Conservation (phyloP, 2,797 vertebrate species). For the Danio aesculapii region DNA sequence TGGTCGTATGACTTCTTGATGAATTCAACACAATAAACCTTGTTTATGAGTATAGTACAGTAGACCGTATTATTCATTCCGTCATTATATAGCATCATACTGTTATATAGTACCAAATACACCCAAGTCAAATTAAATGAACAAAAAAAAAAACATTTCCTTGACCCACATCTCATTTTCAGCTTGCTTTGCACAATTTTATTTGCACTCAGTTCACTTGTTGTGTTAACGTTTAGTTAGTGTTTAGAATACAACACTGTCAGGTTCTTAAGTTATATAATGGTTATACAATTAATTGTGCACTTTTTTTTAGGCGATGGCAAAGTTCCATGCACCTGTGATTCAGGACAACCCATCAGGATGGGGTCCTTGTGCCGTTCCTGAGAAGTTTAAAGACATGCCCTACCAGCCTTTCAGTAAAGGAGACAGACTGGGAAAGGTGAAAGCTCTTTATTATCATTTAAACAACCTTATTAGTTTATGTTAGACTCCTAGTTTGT, state of each 20-base stretch:
- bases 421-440: constrained; percentile 97
- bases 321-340: constrained; percentile 94
- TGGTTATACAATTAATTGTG: neutral
- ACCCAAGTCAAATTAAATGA: neutral
- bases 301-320: constrained; percentile 80
- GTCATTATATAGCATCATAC: neutral
- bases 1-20: too few species aligned
- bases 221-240: too few species aligned
- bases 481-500: too few species aligned
- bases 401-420: constrained; percentile 99
- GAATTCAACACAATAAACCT: too few species aligned
- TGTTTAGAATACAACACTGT: too few species aligned
- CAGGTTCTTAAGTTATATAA: neutral
- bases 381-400: constrained; percentile 98
- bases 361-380: constrained; percentile 97
- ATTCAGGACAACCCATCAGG: constrained; percentile 98
- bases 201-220: too few species aligned
- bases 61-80: neutral
- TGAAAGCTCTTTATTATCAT: constrained; percentile 61
- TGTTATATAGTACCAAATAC: neutral
- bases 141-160: too few species aligned
- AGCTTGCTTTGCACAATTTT: too few species aligned
- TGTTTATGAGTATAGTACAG: too few species aligned
- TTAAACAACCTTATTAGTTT: neutral
- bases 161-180: too few species aligned